phyloP scores from a whole-genome alignment of 53 echinoderm and acorn worm genomes.

The Echinarachnius parma region DNA sequence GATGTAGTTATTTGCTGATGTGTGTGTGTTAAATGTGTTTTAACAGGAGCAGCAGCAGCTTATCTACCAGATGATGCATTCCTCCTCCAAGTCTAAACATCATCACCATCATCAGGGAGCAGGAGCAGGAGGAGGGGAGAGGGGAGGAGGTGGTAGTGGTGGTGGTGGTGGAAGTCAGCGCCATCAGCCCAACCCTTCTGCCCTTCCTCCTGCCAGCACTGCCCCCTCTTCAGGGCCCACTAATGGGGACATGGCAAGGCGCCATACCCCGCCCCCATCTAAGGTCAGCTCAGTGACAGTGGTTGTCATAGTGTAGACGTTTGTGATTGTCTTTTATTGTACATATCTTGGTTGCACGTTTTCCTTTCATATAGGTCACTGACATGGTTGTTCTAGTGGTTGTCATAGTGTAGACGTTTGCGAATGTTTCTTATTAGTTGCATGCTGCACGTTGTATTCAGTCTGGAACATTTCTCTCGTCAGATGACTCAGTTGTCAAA shows the following conservation, averaged over 20 bases:
- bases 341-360: too few species aligned
- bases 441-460: too few species aligned
- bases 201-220: constrained; percentile 25
- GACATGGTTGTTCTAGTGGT: too few species aligned
- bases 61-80: constrained; percentile 73
- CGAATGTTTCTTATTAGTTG: too few species aligned
- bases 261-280: constrained; percentile 2
- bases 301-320: neutral
- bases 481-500: too few species aligned
- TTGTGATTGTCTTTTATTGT: too few species aligned
- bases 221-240: constrained; percentile 8
- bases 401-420: too few species aligned
- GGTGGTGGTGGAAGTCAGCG: constrained; percentile 3
- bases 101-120: constrained; percentile 20
- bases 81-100: constrained; percentile 26
- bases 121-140: neutral
- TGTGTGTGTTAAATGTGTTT: constrained; percentile 33
- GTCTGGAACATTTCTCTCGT: too few species aligned
- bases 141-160: constrained; percentile 6
- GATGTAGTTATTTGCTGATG: neutral
- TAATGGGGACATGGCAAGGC: constrained; percentile 19
- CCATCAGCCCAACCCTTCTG: constrained; percentile 20
- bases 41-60: constrained; percentile 70
- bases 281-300: constrained; percentile 31
- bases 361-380: too few species aligned